Evolutionary conservation across 2,888 invertebrate genomes (phyloP), one percentile per base, ranked within the genome.

Genomic region (Schizotus pectinicornis): DNA sequence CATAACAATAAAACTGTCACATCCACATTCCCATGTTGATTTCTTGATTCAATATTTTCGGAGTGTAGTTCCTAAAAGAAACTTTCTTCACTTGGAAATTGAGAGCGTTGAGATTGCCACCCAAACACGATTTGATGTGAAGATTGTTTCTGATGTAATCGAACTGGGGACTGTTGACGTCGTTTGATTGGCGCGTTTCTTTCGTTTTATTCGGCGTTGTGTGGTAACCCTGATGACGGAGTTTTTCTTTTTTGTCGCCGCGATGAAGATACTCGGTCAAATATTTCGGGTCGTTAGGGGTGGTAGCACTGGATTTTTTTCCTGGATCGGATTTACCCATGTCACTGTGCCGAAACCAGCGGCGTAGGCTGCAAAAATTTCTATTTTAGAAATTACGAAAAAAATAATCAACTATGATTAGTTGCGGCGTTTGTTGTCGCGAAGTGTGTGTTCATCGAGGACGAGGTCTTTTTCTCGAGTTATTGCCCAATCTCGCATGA

Each of bases 31-130:
- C 87, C 73, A 81, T 74, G 64, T 85, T 83, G 53, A 84, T 82
- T 67, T 85, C 84, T 56, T 85, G 84, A 14, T 84, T 82, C 37
- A 89, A 77, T 58, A 88, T 87, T 76, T 89, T 89, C 12, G 89
- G 89, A 12, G 87, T 89, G 66, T 89, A 89, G 75, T 89, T 88
- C 64, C 89, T 82, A 64, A 89, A 86, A 42, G 88, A 53, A 81
- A 83, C 67, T 81, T 85, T 74, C 83, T 87, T 59, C 74, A 75
- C 63, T 77, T 80, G 75, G 77, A 81, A 67, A 79, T 74, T 59
- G 74, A 77, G 59, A 31, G 67, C 56, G 49, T 73, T 61, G 37
- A 67, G 60, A 54, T 81, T 78, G 39, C 80, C 81, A 45, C 82
- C 81, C 60, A 84, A 71, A 67, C 83, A 82, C 1, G 82, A 82